A percentile compares a stretch with the other conserved stretches of the same genome.
phyloP scores from a whole-genome alignment of 2,797 vertebrate species.

The Peromyscus nudipes region DNA sequence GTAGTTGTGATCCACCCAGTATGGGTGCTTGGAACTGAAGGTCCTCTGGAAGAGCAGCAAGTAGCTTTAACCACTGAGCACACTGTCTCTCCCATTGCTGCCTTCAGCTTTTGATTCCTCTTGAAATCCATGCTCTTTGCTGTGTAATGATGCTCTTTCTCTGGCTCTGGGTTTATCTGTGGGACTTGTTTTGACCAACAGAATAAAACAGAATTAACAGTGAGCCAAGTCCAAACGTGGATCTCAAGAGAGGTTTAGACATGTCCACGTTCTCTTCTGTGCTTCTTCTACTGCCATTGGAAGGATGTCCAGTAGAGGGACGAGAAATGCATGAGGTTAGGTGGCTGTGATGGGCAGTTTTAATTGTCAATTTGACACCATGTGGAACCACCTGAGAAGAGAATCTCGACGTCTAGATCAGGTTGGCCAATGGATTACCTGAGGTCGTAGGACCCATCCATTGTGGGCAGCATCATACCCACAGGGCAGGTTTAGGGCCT shows the following conservation, averaged over 20 bases:
- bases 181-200: background rate
- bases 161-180: background rate
- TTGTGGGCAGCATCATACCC: background rate
- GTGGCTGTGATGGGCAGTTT: background rate
- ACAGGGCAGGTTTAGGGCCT: background rate
- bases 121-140: background rate
- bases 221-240: background rate
- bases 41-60: background rate
- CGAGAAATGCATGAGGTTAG: background rate
- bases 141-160: background rate
- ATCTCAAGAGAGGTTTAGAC: background rate
- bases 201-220: background rate
- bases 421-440: background rate
- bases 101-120: background rate
- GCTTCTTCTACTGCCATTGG: background rate
- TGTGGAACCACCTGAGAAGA: background rate
- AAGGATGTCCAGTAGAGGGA: background rate
- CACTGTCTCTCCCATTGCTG: background rate
- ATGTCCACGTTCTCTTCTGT: background rate
- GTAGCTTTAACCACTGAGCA: background rate
- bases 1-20: background rate
- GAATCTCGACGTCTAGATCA: background rate
- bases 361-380: background rate
- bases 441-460: background rate
- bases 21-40: background rate